Base-by-base conservation (phyloP, 2,113 vertebrate genomes). In the Platichthys stellatus region DNA sequence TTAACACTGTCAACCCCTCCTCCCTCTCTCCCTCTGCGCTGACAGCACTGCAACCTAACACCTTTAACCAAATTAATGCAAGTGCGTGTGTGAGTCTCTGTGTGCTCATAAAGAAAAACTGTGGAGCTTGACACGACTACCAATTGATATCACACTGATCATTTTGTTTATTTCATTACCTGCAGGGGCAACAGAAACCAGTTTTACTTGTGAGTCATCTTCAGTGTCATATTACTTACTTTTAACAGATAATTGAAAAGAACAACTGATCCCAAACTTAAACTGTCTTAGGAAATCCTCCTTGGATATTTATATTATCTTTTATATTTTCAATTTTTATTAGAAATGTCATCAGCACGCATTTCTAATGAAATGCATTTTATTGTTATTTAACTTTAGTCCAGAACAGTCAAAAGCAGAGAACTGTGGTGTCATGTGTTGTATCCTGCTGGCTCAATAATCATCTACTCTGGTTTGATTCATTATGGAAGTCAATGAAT, bases 31-130 rank as follows among this genome's bases (percentile, higher is more conserved):
- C 24, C 60, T 56, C 62, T 51, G 11, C 17, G 20, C 11, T 56
- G 58, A 63, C 63, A 78, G 56, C 76, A 70, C 56, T 38, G 51
- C 38, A 57, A 75, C n/a, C 20, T 1, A 12, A 72, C 20, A 72
- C 17, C 1, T 74, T 59, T 45, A 75, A 75, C 81, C 28, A 69
- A 80, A 81, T 66, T 28, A 38, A 71, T 28, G 59, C 28, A 45
- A 51, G 54, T 2, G 20, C n/a, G 20, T 26, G 31, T 54, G 8
- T 26, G 31, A 59, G 13, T 64, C n/a, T 20, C 24, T 4, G 12
- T 18, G 0, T 51, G 24, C 56, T 56, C 12, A 63, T 54, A 18
- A 59, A 47, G 28, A 18, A 62, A 23, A 45, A 62, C 7, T 38
- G 1, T 51, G 17, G 21, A 17, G 14, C 10, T 49, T 49, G 17